Conservation (phyloP, 1,140 invertebrate genomes). For the Drosophila hydei region DNA sequence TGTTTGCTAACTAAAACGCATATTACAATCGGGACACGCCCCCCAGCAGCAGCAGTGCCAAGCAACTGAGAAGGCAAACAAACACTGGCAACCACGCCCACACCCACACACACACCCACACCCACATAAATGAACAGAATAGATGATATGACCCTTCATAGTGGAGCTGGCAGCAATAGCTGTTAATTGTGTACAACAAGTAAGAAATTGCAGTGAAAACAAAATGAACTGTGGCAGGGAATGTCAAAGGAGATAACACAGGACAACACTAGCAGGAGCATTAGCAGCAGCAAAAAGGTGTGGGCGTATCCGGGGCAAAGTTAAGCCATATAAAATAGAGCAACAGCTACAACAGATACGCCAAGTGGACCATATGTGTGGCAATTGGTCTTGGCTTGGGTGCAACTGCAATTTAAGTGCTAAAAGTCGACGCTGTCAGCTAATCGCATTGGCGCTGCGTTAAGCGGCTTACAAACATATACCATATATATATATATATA, state of each 20-base stretch:
- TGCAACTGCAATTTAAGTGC: slow-evolving; percentile 66
- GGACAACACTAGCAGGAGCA: slow-evolving; percentile 1
- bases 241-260: slow-evolving; percentile 59
- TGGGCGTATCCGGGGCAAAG: slow-evolving; percentile 32
- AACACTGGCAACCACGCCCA: slow-evolving; percentile 4
- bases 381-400: slow-evolving; percentile 8
- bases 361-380: slow-evolving; percentile 28
- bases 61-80: slow-evolving; percentile 35
- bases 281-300: background rate
- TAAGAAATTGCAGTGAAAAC: slow-evolving; percentile 80
- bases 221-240: slow-evolving; percentile 68
- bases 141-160: background rate
- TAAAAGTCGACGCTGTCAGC: slow-evolving; percentile 62
- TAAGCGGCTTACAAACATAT: slow-evolving; percentile 60
- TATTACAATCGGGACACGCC: slow-evolving; percentile 71
- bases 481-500: background rate
- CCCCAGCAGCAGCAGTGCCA: background rate
- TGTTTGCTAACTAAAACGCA: slow-evolving; percentile 55
- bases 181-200: slow-evolving; percentile 81
- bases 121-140: too few species aligned
- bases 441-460: slow-evolving; percentile 65
- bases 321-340: slow-evolving; percentile 7
- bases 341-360: slow-evolving; percentile 3
- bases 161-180: slow-evolving; percentile 48
- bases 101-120: slow-evolving; percentile 22